phyloP scores from a whole-genome alignment of 2,888 invertebrate species.

The Bellardia pandia region DNA sequence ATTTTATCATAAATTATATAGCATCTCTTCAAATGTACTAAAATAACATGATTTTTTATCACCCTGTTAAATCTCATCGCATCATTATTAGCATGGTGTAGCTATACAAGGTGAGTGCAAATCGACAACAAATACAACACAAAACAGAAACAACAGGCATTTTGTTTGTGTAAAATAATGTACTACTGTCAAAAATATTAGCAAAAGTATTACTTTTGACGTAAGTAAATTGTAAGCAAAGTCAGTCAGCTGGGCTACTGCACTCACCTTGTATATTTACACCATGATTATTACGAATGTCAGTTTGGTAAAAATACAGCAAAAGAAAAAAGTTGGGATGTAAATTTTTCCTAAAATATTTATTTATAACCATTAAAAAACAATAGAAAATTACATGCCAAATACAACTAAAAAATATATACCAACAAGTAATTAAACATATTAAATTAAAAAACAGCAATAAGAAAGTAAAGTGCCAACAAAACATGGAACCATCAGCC shows the following conservation, averaged over 20 bases:
- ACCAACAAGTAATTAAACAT: not conserved
- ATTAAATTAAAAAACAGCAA: not conserved
- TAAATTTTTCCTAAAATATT: constrained; percentile 43
- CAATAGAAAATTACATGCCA: not conserved
- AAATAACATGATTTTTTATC: not conserved
- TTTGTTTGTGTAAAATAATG: too few relatives aligned
- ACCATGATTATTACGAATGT: constrained; percentile 54
- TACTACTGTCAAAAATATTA: too few relatives aligned
- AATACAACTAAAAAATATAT: not conserved
- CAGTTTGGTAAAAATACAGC: constrained; percentile 1
- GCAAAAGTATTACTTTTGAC: too few relatives aligned
- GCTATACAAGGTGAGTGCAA: too few relatives aligned
- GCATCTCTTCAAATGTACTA: not conserved
- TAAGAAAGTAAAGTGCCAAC: not conserved
- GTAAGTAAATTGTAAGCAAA: too few relatives aligned
- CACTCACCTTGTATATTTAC: too few relatives aligned
- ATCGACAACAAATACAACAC: too few relatives aligned
- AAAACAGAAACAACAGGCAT: too few relatives aligned
- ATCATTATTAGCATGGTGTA: too few relatives aligned
- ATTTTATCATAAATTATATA: not conserved
- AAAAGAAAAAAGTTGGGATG: constrained; percentile 7
- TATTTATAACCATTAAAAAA: constrained; percentile 23
- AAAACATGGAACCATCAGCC: constrained; percentile 91
- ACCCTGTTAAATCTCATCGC: constrained; percentile 22
- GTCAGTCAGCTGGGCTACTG: too few relatives aligned